Base-by-base conservation (phyloP, 30 jellyfish, hydroid and myxozoan genomes). In the Aurelia sp. region DNA sequence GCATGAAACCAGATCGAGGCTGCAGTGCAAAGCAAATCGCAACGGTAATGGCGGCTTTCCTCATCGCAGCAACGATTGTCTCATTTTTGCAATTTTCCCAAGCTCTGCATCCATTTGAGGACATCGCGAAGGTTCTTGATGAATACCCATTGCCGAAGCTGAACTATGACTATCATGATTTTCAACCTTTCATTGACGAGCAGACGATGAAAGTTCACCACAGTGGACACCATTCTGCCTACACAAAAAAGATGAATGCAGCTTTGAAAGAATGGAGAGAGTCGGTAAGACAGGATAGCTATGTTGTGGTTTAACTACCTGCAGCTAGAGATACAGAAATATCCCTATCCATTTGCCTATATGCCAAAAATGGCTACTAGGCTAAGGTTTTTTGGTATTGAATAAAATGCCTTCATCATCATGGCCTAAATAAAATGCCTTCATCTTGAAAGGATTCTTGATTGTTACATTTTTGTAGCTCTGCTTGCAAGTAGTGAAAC, bases 201-300 rank as follows among this genome's bases (percentile, higher is more conserved):
- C 70, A 58, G 60, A 92, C 98, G 4, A 74, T 92, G 95, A 69
- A 63, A 20, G 96, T 92, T 13, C 98, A 92, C 91, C 97, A 86
- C 69, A 17, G 66, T 10, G 98, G 98, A 50, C 98, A 92, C 51
- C 98, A 92, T 63, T 90, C 87, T 24, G 94, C 97, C 55, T 92
- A 92, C 90, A 86, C 97, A 6, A 79, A 78, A 8, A 92, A 92
- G 84, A 86, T 92, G 96, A 92, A 92, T 53, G 80, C 91, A 13
- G 98, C 98, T 8, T 78, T 92, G 94, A 73, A 81, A 17, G 97
- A 87, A 62, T 92, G 98, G 98, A 81, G 93, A 67, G 89, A 66
- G 20, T 92, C 98, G 76, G 98, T 92, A 77, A 81, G 88, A 44
- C 3, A 44, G 55, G 55, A 44, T 9, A 44, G 8, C 50, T 38